Percentiles rank a stretch among this genome's conserved stretches.
Evolutionary conservation across 2,797 vertebrate genomes (phyloP).

Genomic region (Neosalanx taihuensis): DNA sequence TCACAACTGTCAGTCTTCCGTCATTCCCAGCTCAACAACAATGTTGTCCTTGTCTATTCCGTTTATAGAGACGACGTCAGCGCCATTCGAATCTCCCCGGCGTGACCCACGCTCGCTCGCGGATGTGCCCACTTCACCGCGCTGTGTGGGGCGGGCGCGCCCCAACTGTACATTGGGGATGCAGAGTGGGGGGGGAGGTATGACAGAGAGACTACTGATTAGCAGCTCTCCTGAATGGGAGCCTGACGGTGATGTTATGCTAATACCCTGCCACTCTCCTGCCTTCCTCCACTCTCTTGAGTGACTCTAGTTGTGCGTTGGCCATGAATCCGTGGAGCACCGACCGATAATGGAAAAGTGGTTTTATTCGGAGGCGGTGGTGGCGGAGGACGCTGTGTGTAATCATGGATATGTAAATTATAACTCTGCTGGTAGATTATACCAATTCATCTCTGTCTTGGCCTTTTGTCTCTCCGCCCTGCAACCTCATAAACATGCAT

Average conservation of each 20-base stretch:
- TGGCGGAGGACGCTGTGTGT: conserved; percentile 30
- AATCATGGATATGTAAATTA: conserved; percentile 53
- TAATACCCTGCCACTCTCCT: conserved; percentile 56
- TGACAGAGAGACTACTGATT: conserved; percentile 62
- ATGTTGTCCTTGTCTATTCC: neutral
- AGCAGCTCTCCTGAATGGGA: conserved; percentile 46
- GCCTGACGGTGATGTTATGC: conserved; percentile 66
- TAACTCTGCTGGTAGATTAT: conserved; percentile 25
- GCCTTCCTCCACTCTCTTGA: conserved; percentile 40
- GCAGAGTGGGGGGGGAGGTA: conserved; percentile 43
- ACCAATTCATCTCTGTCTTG: conserved; percentile 41
- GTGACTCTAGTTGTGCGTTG: conserved; percentile 37
- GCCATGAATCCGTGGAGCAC: conserved; percentile 49
- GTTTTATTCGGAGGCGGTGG: conserved; percentile 44
- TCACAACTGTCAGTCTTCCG: neutral
- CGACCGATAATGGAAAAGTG: conserved; percentile 45
- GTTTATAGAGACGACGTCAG: neutral
- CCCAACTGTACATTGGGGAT: conserved; percentile 49
- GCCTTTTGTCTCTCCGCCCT: conserved; percentile 9
- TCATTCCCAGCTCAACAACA: neutral
- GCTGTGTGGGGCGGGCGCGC: conserved; percentile 26
- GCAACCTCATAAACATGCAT: conserved; percentile 13
- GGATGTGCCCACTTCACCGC: conserved; percentile 34
- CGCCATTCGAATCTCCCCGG: neutral
- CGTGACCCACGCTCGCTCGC: conserved; percentile 14